Base-by-base conservation (phyloP, 2,797 vertebrate genomes). In the Microctenopoma stevenorrisi region DNA sequence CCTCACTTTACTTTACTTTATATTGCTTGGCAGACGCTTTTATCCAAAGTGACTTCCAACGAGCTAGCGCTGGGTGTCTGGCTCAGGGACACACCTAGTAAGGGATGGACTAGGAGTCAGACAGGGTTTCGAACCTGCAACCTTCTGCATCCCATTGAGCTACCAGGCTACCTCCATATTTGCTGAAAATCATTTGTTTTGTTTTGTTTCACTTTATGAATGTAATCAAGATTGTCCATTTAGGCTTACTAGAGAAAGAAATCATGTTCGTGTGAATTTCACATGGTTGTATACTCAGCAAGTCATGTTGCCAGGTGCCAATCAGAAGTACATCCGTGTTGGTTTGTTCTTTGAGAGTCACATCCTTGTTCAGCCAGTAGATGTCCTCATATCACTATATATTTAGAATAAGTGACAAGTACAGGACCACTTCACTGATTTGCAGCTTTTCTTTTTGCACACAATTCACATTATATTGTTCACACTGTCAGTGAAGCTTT, bases 331-430 rank as follows among this genome's bases (percentile, higher is more conserved):
- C 33, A 47, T 38, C 4, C 26, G 4, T 42, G 8, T 25, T 61
- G 9, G 5, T 57, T 64, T 66, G 3, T 5, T 57, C 9, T 28
- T 14, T 65, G 15, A 3, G 4, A 25, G 33, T 58, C 43, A 18
- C 38, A 13, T 47, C 12, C 11, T 18, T 28, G 5, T 68, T 80
- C 47, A 73, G 51, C 88, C 90, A 88, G 67, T 74, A 92, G 91
- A 79, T 89, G 90, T 89, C 89, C 70, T 79, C 79, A 40, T 65
- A 42, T 25, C 44, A 38, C 53, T 33, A 59, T 11, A 79, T 11
- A 79, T 81, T 30, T 69, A 33, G 14, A 26, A 9, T 15, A 18
- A 56, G 15, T 7, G 48, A 16, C 5, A 40, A 7, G 9, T n/a
- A 8, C 22, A 37, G 1, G 5, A 7, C 4, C 7, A 5, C 28